Evolutionary conservation across 2,888 invertebrate genomes (phyloP), one percentile per base, ranked within the genome.

Genomic region (Pemphredon lugubris): DNA sequence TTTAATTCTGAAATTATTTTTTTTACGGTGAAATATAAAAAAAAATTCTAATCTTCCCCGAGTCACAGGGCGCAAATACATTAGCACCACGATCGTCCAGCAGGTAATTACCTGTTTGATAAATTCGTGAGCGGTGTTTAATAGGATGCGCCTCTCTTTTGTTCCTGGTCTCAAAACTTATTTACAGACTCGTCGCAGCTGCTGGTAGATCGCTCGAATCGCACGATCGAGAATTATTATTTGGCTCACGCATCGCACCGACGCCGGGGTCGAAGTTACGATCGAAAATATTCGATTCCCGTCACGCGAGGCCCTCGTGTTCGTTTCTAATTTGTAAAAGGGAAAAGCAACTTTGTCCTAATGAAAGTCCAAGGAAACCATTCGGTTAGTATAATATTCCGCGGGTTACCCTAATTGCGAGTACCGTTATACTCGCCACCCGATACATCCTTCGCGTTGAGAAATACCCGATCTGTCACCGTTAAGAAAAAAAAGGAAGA

Each of bases 171-270:
- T 26, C 26, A 26, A 26, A 70, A 64, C 51, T 77, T 73, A 73
- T 73, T 69, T 59, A 55, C 65, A 58, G 48, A 53, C 16, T 6
- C 44, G 40, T 37, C 53, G 60, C 70, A 69, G 68, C 72, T 77
- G 77, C 50, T 5, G 40, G 44, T 32, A 42, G 51, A 78, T 73
- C 60, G 70, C 37, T 54, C 23, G 51, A 39, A 67, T 73, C 60
- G 57, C 54, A 20, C 71, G 51, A 66, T 69, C 70, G 26, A 44
- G 63, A 60, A 72, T 79, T 74, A 79, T 79, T 77, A 72, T 74
- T 74, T 74, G 45, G 30, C 68, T 75, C 74, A 74, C 79, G 79
- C 78, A 53, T 63, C 59, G n/a, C 1, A 4, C n/a, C 11, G n/a
- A 30, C 39, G 40, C 42, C 18, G 39, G 11, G 32, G 21, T 71